Evolutionary conservation across 2,888 invertebrate genomes (phyloP).

Genomic region (Megalurothrips usitatus): DNA sequence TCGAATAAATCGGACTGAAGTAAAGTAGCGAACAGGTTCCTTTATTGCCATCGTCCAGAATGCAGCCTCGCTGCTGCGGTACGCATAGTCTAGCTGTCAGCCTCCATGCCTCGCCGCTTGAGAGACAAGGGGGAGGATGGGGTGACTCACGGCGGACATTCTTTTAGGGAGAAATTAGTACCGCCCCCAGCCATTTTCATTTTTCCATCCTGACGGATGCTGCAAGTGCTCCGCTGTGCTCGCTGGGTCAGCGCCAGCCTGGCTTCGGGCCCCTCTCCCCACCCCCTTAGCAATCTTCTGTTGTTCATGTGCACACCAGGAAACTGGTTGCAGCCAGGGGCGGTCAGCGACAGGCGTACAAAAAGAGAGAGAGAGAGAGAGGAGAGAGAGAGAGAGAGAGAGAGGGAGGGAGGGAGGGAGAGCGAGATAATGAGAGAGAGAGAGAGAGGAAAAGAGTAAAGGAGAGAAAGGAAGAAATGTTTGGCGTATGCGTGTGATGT

Average conservation of each 20-base stretch:
- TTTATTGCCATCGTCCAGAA: too few relatives aligned
- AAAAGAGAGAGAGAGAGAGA: too few relatives aligned
- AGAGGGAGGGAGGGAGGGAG: neutral
- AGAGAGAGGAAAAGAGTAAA: neutral
- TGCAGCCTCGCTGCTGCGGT: too few relatives aligned
- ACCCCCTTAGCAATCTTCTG: neutral
- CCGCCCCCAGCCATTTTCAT: constrained; percentile 11
- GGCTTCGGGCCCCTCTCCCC: neutral
- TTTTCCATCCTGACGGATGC: neutral
- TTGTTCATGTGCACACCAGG: neutral
- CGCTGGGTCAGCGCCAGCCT: neutral
- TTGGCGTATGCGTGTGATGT: too few relatives aligned
- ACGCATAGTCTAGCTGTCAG: too few relatives aligned
- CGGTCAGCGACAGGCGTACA: too few relatives aligned
- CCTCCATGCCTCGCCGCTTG: too few relatives aligned
- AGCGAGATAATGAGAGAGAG: neutral
- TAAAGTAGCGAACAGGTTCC: too few relatives aligned
- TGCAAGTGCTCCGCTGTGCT: neutral
- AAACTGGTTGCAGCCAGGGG: too few relatives aligned
- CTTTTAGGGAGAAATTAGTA: neutral
- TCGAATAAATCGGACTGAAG: too few relatives aligned
- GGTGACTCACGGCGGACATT: neutral
- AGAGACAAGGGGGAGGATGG: too few relatives aligned
- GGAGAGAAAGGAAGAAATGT: neutral
- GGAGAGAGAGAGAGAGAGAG: neutral